These are phyloP conservation scores for Pinna nobilis DNA, from an alignment of 1,140 invertebrate species.

Conservation along the genomic window DNA sequence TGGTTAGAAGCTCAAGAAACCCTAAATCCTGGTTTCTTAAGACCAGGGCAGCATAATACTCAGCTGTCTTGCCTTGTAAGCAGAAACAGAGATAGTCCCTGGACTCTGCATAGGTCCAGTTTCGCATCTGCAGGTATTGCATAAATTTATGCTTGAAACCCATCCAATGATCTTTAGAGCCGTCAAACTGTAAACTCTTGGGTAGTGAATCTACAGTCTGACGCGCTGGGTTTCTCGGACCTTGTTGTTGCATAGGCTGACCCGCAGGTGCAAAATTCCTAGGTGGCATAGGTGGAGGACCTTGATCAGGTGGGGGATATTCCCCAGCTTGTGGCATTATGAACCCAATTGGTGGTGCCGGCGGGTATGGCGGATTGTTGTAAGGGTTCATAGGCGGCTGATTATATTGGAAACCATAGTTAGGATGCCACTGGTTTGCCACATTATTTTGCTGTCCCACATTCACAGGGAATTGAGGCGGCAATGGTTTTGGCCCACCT, in stretches of 20 bases:
- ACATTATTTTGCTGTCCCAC: too few species aligned
- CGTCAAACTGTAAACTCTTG: background rate
- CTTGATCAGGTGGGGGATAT: too few species aligned
- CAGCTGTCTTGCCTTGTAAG: background rate
- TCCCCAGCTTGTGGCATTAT: too few species aligned
- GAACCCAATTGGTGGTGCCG: too few species aligned
- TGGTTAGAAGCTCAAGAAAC: background rate
- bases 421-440: too few species aligned
- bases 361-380: too few species aligned
- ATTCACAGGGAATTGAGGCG: too few species aligned
- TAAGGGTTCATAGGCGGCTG: too few species aligned
- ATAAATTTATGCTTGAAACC: slow-evolving; percentile 1
- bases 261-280: background rate
- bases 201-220: background rate
- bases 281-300: too few species aligned
- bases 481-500: too few species aligned
- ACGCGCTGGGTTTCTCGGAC: background rate
- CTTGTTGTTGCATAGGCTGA: background rate
- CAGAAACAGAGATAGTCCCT: background rate
- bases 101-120: background rate
- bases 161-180: background rate
- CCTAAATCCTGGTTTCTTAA: background rate
- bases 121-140: background rate
- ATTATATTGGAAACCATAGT: too few species aligned
- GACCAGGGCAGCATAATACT: background rate